phyloP scores from a whole-genome alignment of 2,888 invertebrate genomes.

The Scrobipalpa costella region DNA sequence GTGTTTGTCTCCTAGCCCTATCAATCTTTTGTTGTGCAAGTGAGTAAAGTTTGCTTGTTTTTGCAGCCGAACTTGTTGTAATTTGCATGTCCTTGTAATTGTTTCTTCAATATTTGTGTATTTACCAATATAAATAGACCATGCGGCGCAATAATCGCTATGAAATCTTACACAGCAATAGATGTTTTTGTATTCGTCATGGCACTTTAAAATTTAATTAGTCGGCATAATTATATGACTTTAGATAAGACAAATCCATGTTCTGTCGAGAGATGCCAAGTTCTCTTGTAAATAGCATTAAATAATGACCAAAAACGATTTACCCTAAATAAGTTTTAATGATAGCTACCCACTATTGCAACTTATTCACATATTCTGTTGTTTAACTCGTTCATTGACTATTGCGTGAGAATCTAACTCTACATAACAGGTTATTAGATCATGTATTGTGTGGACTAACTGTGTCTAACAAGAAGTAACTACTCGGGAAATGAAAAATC shows the following conservation, averaged over 20 bases:
- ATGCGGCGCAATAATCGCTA: constrained; percentile 10
- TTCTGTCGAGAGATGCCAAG: neutral
- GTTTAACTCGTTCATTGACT: constrained; percentile 2
- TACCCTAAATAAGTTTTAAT: neutral
- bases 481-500: neutral
- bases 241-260: neutral
- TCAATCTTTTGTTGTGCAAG: constrained; percentile 65
- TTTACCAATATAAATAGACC: constrained; percentile 12
- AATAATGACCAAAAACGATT: neutral
- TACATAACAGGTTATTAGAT: constrained; percentile 22
- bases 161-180: neutral
- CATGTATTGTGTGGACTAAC: constrained; percentile 9
- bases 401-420: constrained; percentile 22
- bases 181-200: constrained; percentile 2
- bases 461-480: neutral
- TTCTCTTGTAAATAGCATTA: neutral
- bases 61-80: constrained; percentile 27
- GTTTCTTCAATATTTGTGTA: constrained; percentile 19
- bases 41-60: constrained; percentile 50
- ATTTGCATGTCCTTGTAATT: constrained; percentile 43
- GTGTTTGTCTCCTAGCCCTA: constrained; percentile 66
- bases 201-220: constrained; percentile 20
- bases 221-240: constrained; percentile 2
- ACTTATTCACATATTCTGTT: neutral
- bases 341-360: constrained; percentile 10